Conservation (phyloP, 2,113 vertebrate species). For the Trematocara nigrifrons region DNA sequence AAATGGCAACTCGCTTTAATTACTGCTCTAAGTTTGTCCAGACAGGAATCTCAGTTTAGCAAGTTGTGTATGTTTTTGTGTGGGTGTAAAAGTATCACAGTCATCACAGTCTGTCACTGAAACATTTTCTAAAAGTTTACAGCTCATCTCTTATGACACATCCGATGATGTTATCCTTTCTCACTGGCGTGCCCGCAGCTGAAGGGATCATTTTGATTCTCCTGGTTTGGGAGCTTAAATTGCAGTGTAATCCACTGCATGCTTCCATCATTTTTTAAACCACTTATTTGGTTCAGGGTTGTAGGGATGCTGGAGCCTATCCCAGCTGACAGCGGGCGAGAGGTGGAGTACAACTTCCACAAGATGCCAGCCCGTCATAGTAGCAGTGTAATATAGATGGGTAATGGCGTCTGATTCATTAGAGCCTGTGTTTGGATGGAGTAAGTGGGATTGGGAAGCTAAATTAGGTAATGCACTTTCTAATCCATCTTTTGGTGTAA, state of each 20-base stretch:
- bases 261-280: not conserved
- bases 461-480: slow-evolving; percentile 41
- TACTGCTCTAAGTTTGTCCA: not conserved
- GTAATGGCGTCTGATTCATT: slow-evolving; percentile 6
- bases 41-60: not conserved
- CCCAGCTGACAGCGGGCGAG: not conserved
- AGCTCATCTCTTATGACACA: not conserved
- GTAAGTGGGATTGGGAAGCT: slow-evolving; percentile 8
- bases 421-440: slow-evolving; percentile 8
- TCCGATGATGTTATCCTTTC: not conserved
- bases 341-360: not conserved
- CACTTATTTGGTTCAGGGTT: not conserved
- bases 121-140: not conserved
- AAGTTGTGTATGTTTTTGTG: not conserved
- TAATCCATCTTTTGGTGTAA: slow-evolving; percentile 43
- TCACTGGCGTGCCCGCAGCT: not conserved
- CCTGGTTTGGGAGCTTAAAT: not conserved
- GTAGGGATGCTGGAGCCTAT: not conserved
- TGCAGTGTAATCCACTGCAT: not conserved
- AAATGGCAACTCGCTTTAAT: not conserved
- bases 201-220: not conserved
- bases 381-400: not conserved
- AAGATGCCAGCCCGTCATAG: not conserved
- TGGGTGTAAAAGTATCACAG: not conserved
- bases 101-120: not conserved